Conservation (phyloP, 2,888 invertebrate genomes). For the Heliconius erato region DNA sequence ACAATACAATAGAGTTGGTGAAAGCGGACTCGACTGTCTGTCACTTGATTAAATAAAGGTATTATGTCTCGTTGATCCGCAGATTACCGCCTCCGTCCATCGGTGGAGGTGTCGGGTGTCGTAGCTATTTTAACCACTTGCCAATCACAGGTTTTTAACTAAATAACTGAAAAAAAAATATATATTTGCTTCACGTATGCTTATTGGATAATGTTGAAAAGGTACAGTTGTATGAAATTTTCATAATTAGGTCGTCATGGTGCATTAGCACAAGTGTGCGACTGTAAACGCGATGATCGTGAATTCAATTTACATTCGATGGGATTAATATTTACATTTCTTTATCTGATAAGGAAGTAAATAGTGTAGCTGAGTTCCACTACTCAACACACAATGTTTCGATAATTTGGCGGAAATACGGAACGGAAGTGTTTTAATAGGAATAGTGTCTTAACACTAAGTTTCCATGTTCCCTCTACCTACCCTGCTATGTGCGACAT, state of each 20-base stretch:
- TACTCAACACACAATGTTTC: neutral
- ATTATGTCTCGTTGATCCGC: slow-evolving; percentile 41
- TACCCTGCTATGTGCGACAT: neutral
- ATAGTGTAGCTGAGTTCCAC: neutral
- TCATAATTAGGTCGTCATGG: neutral
- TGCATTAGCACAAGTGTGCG: neutral
- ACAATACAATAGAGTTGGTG: slow-evolving; percentile 20
- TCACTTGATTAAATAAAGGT: slow-evolving; percentile 47
- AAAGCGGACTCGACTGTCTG: slow-evolving; percentile 22
- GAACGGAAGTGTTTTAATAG: neutral
- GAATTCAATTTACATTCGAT: neutral
- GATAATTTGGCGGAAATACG: neutral
- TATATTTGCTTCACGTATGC: too few relatives aligned
- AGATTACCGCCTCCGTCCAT: slow-evolving; percentile 38
- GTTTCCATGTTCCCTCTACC: neutral
- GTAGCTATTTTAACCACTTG: slow-evolving; percentile 4
- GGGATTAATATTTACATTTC: neutral
- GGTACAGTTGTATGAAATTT: neutral
- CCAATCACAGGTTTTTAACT: neutral
- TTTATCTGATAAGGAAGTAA: neutral
- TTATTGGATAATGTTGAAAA: too few relatives aligned
- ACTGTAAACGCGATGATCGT: neutral
- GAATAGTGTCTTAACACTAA: neutral
- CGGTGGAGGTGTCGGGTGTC: slow-evolving; percentile 18
- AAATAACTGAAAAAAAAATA: too few relatives aligned